Evolutionary conservation across 2,797 vertebrate species (phyloP), one percentile per base, ranked within the genome.

Genomic region (Acrossocheilus wenchowensis): DNA sequence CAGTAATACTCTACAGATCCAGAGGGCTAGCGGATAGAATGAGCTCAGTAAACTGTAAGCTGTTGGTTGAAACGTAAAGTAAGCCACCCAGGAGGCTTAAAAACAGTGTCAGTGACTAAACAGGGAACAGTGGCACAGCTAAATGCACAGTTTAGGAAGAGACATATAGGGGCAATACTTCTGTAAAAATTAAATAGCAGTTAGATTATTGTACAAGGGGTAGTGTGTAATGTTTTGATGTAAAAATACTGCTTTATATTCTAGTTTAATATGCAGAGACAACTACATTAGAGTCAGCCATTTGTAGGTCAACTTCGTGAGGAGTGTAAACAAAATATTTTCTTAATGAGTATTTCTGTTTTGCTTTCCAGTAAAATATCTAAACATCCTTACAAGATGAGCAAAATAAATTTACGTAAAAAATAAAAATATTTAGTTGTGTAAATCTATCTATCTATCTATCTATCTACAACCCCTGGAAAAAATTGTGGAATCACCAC

Each of bases 51-150:
- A 82, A 72, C 26, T 79, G 54, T 23, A 83, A 73, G 78, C 54
- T 83, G 68, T 78, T 62, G 45, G 66, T 26, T 64, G 30, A 71
- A 66, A 60, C 41, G n/a, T 81, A 5, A 73, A 43, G 54, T 50
- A 11, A 36, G 30, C 9, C 68, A 19, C 45, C 80, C 80, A 39
- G 45, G 21, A 69, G 62, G 62, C 26, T 26, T 5, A 30, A 64
- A 64, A 30, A 64, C 62, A 30, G 12, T 15, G 26, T 15, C 62
- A 30, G 78, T 68, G 64, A 81, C 12, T 81, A 66, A 81, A 21
- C 3, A 15, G 3, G 64, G 11, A 81, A 52, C 26, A 21, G 12
- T 52, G 19, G 26, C 5, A 10, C 34, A 54, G 66, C 66, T 68
- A 1, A 69, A 50, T 6, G 8, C 6, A 23, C 30, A 17, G 19